phyloP scores from a whole-genome alignment of 2,113 vertebrate genomes.

The Colossoma macropomum region DNA sequence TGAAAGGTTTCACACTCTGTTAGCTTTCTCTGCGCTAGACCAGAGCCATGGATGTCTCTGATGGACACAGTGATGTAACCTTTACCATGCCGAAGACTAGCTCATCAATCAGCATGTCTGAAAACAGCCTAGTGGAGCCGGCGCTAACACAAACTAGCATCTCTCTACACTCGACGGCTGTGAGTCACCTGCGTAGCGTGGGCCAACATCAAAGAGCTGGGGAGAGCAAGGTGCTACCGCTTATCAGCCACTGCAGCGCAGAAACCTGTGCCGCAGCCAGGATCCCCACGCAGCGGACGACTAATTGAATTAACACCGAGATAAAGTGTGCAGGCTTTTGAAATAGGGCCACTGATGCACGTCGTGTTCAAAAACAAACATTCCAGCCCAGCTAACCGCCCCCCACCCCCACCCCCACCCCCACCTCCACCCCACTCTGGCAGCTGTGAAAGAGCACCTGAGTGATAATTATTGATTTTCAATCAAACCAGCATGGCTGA shows the following conservation, averaged over 20 bases:
- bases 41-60: not conserved
- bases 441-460: not conserved
- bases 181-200: not conserved
- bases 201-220: not conserved
- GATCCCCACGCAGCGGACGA: not conserved
- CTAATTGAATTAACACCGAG: constrained; percentile 4
- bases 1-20: constrained; percentile 13
- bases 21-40: not conserved
- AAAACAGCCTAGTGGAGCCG: not conserved
- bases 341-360: not conserved
- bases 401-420: not conserved
- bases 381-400: not conserved
- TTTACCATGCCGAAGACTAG: not conserved
- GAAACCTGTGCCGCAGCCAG: not conserved
- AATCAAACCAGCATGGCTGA: not conserved
- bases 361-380: not conserved
- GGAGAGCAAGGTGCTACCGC: not conserved
- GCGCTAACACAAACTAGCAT: not conserved
- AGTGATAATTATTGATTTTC: constrained; percentile 20
- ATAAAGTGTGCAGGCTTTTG: not conserved
- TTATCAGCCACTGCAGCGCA: constrained; percentile 21
- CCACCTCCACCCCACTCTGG: not conserved
- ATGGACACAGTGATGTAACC: not conserved
- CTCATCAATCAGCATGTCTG: not conserved
- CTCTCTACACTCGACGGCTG: not conserved